Evolutionary conservation across 64 coral and sea anemone species (phyloP).

Genomic region (Stichodactyla helianthus): DNA sequence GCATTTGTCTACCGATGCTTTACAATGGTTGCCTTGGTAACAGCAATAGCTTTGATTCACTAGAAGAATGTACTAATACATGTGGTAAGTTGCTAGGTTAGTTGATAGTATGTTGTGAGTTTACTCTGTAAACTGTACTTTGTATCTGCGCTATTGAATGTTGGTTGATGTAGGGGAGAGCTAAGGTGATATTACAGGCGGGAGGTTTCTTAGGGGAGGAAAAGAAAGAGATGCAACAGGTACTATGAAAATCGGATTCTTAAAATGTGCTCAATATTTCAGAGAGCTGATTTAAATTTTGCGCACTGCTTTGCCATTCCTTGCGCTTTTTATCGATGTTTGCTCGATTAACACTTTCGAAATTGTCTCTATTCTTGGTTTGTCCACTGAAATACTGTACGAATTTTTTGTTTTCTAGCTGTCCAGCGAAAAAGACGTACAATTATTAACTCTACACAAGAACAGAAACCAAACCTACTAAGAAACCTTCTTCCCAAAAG

Average conservation of each 20-base stretch:
- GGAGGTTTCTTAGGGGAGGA: neutral
- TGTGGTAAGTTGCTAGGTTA: neutral
- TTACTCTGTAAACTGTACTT: too few relatives aligned
- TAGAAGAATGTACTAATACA: neutral
- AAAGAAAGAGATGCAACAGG: neutral
- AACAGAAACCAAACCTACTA: slow-evolving; percentile 13
- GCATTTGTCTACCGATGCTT: neutral
- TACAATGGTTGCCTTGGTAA: slow-evolving; percentile 19
- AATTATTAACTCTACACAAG: slow-evolving; percentile 11
- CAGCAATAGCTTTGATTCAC: slow-evolving; percentile 8
- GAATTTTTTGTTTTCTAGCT: neutral
- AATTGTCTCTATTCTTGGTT: too few relatives aligned
- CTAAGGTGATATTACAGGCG: too few relatives aligned
- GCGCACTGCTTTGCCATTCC: too few relatives aligned
- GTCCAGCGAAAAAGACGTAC: slow-evolving; percentile 5
- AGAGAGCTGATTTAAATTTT: too few relatives aligned
- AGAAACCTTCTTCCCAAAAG: slow-evolving; percentile 8
- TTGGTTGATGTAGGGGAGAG: too few relatives aligned
- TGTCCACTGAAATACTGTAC: neutral
- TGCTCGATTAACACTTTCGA: too few relatives aligned
- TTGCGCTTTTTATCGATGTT: too few relatives aligned
- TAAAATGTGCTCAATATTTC: too few relatives aligned
- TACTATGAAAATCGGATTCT: too few relatives aligned
- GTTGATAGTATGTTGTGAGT: neutral
- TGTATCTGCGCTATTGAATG: too few relatives aligned